A percentile compares a stretch with the other conserved stretches of the same genome.
phyloP scores from a whole-genome alignment of 2,888 invertebrate genomes.

The Ectemnius cavifrons region DNA sequence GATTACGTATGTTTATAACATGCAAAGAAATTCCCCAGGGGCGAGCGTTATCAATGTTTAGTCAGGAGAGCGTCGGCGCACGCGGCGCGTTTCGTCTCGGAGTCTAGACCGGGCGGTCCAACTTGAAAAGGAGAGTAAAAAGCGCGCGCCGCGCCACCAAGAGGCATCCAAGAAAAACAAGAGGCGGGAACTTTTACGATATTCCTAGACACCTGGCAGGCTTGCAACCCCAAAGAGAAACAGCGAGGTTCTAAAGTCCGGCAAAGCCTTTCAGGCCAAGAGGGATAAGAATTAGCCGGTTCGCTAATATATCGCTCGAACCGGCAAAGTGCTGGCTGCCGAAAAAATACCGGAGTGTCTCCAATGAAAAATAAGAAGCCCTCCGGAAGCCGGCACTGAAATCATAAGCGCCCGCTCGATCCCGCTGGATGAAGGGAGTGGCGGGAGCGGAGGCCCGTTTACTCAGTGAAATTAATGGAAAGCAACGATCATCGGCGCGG shows the following conservation, averaged over 20 bases:
- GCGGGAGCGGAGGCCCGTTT: constrained; percentile 34
- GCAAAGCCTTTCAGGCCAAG: neutral
- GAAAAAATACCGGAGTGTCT: constrained; percentile 1
- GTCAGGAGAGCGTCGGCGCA: constrained; percentile 72
- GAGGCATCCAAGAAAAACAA: constrained; percentile 52
- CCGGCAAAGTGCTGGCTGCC: neutral
- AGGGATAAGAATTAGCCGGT: neutral
- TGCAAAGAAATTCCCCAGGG: constrained; percentile 75
- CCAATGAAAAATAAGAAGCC: constrained; percentile 34
- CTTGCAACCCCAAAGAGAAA: neutral
- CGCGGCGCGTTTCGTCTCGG: constrained; percentile 59
- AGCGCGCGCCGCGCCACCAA: constrained; percentile 8
- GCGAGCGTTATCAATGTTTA: constrained; percentile 77
- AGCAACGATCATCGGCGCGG: constrained; percentile 55
- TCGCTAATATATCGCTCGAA: neutral
- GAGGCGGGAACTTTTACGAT: constrained; percentile 17
- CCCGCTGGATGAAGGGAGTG: neutral
- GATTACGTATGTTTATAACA: constrained; percentile 78
- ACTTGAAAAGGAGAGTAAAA: constrained; percentile 54
- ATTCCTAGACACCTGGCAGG: neutral
- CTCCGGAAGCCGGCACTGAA: constrained; percentile 1
- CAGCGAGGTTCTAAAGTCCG: neutral
- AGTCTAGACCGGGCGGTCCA: constrained; percentile 43
- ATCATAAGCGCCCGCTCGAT: constrained; percentile 23
- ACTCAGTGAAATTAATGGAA: constrained; percentile 58